Evolutionary conservation across 1,140 invertebrate species (phyloP), one percentile per base, ranked within the genome.

Genomic region (Aphaenogaster floridana): DNA sequence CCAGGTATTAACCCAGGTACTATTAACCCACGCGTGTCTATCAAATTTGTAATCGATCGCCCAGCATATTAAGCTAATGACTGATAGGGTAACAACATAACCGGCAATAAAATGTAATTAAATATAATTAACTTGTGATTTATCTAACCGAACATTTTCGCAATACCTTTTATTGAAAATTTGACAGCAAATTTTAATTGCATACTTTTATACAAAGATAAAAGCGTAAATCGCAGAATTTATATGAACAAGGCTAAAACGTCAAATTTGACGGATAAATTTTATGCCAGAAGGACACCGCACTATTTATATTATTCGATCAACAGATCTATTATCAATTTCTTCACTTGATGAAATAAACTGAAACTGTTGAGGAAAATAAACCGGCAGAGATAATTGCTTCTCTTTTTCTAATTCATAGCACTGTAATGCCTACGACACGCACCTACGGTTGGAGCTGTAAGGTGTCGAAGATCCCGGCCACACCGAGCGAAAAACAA

Each of bases 41-140:
- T 76, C 79, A 83, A 83, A 74, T 84, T 84, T 63, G n/a, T 63
- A 50, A 84, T 84, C 80, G 80, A 84, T 83, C 50, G 28, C 8
- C 34, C 68, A 17, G 2, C 15, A 74, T 61, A 74, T 84, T 84
- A 84, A 9, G 42, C 39, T 84, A 84, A 76, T 45, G 17, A 84
- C 57, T n/a, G 21, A 13, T 17, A 3, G 57, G 3, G 7, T 50
- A 61, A 54, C 21, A 42, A 8, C 8, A 48, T 21, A 9, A 78
- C 39, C 52, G 17, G 11, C 11, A 54, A 36, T 59, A 9, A 59
- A 59, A 72, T 28, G 13, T 17, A 11, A 83, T 57, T 45, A 74
- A 74, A 13, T 50, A 50, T 74, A 3, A 76, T 76, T 50, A 76
- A 21, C 15, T 50, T 13, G 15, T 6, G 39, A 81, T 45, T 74